Evolutionary conservation across 2,113 vertebrate genomes (phyloP).

Genomic region (Todiramphus saurophagus): DNA sequence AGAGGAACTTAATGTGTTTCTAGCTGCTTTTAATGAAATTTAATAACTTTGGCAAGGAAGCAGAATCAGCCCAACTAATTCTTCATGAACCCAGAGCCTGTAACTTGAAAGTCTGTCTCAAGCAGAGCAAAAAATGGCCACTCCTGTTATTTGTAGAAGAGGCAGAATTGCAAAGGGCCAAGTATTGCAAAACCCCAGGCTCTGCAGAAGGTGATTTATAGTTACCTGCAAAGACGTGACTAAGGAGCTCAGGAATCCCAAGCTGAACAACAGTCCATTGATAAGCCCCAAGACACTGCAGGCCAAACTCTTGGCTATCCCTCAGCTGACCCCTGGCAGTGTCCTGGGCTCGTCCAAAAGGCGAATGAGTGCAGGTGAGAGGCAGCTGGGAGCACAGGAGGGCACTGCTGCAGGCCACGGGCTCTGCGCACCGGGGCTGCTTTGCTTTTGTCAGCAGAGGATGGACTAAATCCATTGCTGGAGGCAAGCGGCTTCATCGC

Average conservation of each 20-base stretch:
- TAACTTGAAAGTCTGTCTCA: neutral
- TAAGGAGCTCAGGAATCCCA: constrained; percentile 57
- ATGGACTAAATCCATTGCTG: neutral
- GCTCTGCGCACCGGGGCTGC: neutral
- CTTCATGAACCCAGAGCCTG: neutral
- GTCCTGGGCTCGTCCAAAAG: neutral
- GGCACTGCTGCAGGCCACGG: neutral
- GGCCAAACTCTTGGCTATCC: constrained; percentile 45
- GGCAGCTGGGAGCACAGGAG: neutral
- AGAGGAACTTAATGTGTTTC: neutral
- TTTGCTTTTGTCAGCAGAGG: neutral
- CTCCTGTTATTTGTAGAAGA: constrained; percentile 34
- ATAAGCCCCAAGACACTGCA: constrained; percentile 18
- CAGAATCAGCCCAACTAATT: neutral
- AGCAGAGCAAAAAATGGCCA: constrained; percentile 3
- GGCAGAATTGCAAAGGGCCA: constrained; percentile 13
- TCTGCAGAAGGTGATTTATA: constrained; percentile 51
- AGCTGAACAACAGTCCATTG: constrained; percentile 52
- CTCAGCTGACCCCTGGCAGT: constrained; percentile 21
- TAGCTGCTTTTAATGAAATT: neutral
- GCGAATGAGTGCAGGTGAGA: neutral
- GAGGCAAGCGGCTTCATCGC: neutral
- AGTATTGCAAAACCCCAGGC: constrained; percentile 40
- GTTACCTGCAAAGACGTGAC: constrained; percentile 52
- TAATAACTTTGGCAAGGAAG: neutral